These are phyloP conservation scores for Artemia franciscana DNA, from an alignment of 1,140 invertebrate genomes.

Conservation along the genomic window DNA sequence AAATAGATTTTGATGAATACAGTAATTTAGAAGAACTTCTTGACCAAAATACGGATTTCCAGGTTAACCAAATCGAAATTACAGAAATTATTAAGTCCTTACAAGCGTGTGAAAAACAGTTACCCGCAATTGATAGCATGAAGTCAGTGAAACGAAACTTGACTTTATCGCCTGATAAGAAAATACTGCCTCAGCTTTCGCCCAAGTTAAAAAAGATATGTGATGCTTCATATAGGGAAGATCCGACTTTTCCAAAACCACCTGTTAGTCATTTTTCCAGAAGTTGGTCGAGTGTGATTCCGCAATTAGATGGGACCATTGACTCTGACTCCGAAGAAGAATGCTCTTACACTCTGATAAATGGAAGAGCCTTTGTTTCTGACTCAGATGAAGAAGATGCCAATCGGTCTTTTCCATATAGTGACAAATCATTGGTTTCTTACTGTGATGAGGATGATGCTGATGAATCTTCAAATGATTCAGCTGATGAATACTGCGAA, in stretches of 20 bases:
- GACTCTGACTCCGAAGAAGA: conserved; percentile 22
- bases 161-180: neutral
- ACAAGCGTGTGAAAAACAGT: neutral
- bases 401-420: neutral
- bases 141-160: neutral
- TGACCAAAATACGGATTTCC: neutral
- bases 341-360: neutral
- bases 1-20: neutral
- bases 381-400: conserved; percentile 12
- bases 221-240: neutral
- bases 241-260: neutral
- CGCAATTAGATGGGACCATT: conserved; percentile 36
- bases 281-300: conserved; percentile 17
- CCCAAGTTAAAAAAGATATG: too few relatives aligned
- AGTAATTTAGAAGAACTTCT: neutral
- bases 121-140: neutral
- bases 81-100: neutral
- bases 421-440: neutral
- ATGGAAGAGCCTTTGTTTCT: conserved; percentile 6
- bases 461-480: conserved; percentile 12
- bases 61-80: neutral
- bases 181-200: too few relatives aligned
- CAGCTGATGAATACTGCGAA: neutral
- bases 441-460: neutral
- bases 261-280: neutral